Conservation (phyloP, 2,113 vertebrate species). For the Poeciliopsis turrubarensis region DNA sequence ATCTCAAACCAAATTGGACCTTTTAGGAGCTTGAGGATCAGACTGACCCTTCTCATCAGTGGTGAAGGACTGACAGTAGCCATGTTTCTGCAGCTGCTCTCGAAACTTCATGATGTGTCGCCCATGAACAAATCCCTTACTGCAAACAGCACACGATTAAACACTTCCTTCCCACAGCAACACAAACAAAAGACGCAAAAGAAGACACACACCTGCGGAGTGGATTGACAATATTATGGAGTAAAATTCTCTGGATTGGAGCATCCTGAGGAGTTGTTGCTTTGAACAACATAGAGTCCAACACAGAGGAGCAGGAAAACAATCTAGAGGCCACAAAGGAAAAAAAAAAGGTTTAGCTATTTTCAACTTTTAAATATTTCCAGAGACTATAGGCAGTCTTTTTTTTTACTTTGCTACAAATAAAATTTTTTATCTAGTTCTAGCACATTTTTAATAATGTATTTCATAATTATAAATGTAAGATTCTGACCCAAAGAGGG, state of each 20-base stretch:
- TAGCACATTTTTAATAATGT: not conserved
- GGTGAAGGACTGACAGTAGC: slow-evolving; percentile 86
- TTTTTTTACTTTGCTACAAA: not conserved
- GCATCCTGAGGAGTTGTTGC: slow-evolving; percentile 70
- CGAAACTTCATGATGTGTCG: slow-evolving; percentile 86
- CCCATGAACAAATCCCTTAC: slow-evolving; percentile 84
- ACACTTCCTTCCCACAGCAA: not conserved
- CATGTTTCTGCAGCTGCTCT: slow-evolving; percentile 83
- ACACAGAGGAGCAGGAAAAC: slow-evolving; percentile 87
- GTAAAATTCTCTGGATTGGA: slow-evolving; percentile 83
- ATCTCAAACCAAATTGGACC: not conserved
- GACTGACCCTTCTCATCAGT: slow-evolving; percentile 87
- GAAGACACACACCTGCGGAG: slow-evolving; percentile 79
- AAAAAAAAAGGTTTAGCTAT: not conserved
- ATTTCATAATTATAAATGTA: not conserved
- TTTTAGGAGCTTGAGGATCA: not conserved
- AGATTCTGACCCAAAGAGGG: slow-evolving; percentile 85
- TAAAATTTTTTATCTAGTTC: not conserved
- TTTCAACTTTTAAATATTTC: not conserved
- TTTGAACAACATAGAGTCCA: slow-evolving; percentile 89
- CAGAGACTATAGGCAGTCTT: not conserved
- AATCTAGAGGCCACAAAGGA: slow-evolving; percentile 73
- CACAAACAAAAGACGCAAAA: not conserved
- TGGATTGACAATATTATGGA: slow-evolving; percentile 86
- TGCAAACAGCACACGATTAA: slow-evolving; percentile 41